Evolutionary conservation across 2,888 invertebrate genomes (phyloP).

Genomic region (Meghimatium bilineatum): DNA sequence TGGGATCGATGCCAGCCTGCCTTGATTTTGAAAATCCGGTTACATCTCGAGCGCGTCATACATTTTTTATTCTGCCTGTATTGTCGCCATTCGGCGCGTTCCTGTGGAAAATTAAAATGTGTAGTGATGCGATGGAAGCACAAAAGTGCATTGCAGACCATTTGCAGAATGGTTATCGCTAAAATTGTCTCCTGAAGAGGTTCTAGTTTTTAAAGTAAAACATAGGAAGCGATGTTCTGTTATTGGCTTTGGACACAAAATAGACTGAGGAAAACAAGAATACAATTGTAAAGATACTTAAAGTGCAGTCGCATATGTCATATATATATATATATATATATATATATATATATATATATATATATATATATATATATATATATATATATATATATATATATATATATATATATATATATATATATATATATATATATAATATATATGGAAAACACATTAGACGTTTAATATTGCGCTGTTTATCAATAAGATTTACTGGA

Average conservation of each 20-base stretch:
- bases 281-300: too few species aligned
- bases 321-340: too few species aligned
- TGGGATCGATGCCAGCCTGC: constrained; percentile 17
- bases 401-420: not conserved
- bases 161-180: constrained; percentile 17
- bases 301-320: too few species aligned
- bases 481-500: too few species aligned
- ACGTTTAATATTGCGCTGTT: too few species aligned
- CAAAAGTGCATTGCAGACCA: constrained; percentile 27
- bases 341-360: too few species aligned
- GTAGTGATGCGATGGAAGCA: constrained; percentile 29
- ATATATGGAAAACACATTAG: too few species aligned
- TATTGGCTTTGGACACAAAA: too few species aligned
- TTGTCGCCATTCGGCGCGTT: constrained; percentile 23
- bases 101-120: constrained; percentile 39
- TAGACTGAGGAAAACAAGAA: too few species aligned
- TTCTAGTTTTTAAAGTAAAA: not conserved
- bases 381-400: not conserved
- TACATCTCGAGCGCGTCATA: constrained; percentile 24
- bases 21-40: constrained; percentile 36
- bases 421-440: not conserved
- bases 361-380: not conserved
- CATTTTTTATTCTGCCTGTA: constrained; percentile 31
- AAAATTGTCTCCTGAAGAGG: constrained; percentile 13
- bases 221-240: not conserved